A percentile compares a stretch with the other conserved stretches of the same genome.
Conservation (phyloP, 2,113 vertebrate species). For the Apteryx mantelli region DNA sequence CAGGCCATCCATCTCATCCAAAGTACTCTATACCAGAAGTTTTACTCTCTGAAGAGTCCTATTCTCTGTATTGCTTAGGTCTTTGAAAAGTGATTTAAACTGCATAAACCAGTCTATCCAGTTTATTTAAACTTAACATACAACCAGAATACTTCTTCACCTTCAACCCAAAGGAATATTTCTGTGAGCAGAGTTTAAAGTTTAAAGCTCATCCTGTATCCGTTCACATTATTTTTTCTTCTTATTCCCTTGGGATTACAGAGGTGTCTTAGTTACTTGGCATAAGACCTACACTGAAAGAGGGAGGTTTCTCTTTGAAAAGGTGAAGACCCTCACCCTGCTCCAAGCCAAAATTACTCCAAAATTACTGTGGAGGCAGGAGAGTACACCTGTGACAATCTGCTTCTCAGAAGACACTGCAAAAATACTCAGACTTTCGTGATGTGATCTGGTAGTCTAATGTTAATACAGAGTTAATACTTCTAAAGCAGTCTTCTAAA, state of each 20-base stretch:
- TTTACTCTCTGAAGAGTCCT: neutral
- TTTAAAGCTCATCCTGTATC: neutral
- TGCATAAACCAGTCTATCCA: neutral
- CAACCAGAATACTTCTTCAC: neutral
- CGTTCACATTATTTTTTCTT: neutral
- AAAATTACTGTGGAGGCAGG: rapidly evolving
- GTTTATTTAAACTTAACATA: neutral
- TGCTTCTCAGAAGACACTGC: neutral
- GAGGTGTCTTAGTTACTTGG: neutral
- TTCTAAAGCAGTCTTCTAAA: rapidly evolving
- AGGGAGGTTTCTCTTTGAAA: neutral
- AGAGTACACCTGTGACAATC: neutral
- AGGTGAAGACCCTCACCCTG: neutral
- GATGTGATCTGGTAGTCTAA: rapidly evolving
- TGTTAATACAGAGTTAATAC: neutral
- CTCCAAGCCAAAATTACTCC: neutral
- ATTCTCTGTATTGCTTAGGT: neutral
- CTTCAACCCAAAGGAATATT: neutral
- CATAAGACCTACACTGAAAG: too few relatives aligned
- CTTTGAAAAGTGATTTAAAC: neutral
- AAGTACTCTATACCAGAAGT: neutral
- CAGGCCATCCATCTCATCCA: neutral
- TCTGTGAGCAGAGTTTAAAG: neutral
- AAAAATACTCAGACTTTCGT: neutral
- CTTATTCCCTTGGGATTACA: neutral